Percentiles rank a stretch among this genome's conserved stretches.
Conservation (phyloP, 2,113 vertebrate genomes). For the Lontra canadensis region DNA sequence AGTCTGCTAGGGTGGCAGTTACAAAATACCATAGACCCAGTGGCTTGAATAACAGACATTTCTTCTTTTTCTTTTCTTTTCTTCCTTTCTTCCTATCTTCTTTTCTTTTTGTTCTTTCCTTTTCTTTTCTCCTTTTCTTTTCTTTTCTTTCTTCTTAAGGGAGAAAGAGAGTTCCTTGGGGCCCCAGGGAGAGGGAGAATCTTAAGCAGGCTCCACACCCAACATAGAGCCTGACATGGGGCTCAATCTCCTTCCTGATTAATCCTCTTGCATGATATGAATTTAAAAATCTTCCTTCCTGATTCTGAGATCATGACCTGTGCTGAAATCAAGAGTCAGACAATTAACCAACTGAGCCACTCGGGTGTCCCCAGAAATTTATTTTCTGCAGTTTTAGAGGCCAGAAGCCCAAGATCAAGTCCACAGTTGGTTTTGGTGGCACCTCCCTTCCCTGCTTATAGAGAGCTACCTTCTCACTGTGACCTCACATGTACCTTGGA, state of each 20-base stretch:
- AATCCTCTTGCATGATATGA: too few relatives aligned
- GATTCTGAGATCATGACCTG: not conserved
- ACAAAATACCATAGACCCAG: not conserved
- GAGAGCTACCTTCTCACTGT: not conserved
- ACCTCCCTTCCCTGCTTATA: not conserved
- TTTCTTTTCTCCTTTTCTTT: not conserved
- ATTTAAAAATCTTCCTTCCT: too few relatives aligned
- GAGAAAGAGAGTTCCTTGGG: not conserved
- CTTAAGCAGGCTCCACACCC: not conserved
- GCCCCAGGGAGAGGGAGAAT: not conserved
- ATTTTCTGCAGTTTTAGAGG: not conserved
- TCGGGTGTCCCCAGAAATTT: not conserved
- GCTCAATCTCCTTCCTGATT: not conserved
- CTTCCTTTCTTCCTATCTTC: not conserved
- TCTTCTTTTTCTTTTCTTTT: not conserved
- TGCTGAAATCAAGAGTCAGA: not conserved
- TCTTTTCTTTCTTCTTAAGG: not conserved
- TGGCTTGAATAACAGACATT: not conserved
- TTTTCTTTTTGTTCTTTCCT: not conserved
- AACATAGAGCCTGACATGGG: not conserved
- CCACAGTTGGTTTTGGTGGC: not conserved
- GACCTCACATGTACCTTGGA: not conserved
- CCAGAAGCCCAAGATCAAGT: not conserved
- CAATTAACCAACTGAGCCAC: not conserved
- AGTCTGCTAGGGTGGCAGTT: not conserved